A percentile compares a stretch with the other conserved stretches of the same genome.
Conservation (phyloP, 2,113 vertebrate species). For the Pluvialis apricaria region DNA sequence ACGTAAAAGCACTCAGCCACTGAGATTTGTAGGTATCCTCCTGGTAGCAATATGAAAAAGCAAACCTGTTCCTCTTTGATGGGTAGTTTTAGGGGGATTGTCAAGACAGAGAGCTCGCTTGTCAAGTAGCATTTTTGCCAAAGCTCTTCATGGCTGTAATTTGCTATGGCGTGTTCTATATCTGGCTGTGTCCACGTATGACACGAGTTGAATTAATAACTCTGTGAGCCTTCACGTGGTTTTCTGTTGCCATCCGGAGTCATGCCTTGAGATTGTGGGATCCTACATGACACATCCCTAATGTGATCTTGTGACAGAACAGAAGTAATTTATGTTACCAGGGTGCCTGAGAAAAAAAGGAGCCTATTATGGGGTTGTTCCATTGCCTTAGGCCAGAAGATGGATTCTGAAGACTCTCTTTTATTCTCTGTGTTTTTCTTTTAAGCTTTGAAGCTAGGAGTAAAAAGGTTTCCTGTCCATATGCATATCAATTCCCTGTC, state of each 20-base stretch:
- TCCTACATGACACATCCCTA: slow-evolving; percentile 26
- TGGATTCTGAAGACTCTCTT: slow-evolving; percentile 37
- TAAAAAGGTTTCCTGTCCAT: neutral
- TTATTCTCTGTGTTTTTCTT: slow-evolving; percentile 37
- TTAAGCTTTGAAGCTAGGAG: slow-evolving; percentile 25
- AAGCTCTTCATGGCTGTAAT: neutral
- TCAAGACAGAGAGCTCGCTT: neutral
- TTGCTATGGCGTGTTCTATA: neutral
- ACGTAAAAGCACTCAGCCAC: neutral
- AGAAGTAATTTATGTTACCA: slow-evolving; percentile 39
- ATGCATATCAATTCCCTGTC: neutral
- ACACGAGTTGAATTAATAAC: neutral
- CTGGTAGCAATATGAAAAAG: neutral
- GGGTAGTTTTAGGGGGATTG: neutral
- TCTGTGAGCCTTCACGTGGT: neutral
- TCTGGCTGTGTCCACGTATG: neutral
- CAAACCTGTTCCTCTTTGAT: neutral
- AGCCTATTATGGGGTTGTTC: slow-evolving; percentile 18
- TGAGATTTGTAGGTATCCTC: neutral
- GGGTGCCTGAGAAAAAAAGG: neutral
- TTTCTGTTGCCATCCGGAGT: neutral
- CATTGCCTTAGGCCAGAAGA: slow-evolving; percentile 44
- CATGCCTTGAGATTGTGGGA: neutral
- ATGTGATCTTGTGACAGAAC: slow-evolving; percentile 36
- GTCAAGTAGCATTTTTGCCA: neutral